Base-by-base conservation (phyloP, 2,113 vertebrate species). In the Ammodytes dubius region DNA sequence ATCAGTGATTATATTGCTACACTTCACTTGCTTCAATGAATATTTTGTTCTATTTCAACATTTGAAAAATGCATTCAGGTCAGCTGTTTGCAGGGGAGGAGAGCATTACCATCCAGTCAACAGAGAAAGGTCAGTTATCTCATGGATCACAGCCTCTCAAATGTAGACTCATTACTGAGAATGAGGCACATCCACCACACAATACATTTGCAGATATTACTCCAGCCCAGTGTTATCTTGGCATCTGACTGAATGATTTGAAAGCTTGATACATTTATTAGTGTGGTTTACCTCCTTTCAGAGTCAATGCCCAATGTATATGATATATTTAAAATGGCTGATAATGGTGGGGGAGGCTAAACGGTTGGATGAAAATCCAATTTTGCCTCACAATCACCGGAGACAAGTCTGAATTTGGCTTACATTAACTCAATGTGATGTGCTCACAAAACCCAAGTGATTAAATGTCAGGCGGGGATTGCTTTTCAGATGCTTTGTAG, bases 341-440 rank as follows among this genome's bases (percentile, higher is more conserved):
- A 88, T 91, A 85, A 89, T 88, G 83, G 87, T 11, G 13, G 57
- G 70, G 74, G 70, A 83, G 75, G 84, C 77, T 88, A 80, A 92
- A 91, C 81, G 84, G 74, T 86, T 82, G 89, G 79, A 83, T 88
- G 84, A 85, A 91, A 91, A 92, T 92, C 92, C 90, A 90, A 94
- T 93, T 93, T 92, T 81, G 70, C 73, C 77, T 50, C 76, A 88
- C 91, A 90, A 90, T 93, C 87, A 78, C 75, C 49, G 42, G 87
- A 91, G 91, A 92, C 79, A 63, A 76, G 87, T 54, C 76, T 64
- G 70, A 79, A 71, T 88, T 85, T 11, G 13, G 70, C 82, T 74
- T 69, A 74, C 42, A 81, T 88, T 88, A 90, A 90, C 60, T 86
- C 61, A 69, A 66, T 67, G 89, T 78, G 89, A 89, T 84, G 86